Conservation (phyloP, 2,888 invertebrate genomes). For the Smittia aterrima region DNA sequence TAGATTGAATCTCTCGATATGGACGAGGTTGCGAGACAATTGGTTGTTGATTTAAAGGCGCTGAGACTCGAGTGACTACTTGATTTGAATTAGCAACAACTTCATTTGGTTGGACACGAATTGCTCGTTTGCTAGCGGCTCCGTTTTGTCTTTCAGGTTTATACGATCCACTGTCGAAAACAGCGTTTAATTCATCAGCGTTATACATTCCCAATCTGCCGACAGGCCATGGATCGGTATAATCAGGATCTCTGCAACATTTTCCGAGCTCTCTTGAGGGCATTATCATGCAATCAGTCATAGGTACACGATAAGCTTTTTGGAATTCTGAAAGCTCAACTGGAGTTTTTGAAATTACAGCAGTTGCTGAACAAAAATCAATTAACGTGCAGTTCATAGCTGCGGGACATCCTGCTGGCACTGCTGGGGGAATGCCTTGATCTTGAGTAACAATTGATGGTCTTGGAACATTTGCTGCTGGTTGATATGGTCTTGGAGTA, state of each 20-base stretch:
- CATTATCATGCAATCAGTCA: constrained; percentile 71
- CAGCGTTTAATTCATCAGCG: constrained; percentile 51
- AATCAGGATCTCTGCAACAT: constrained; percentile 82
- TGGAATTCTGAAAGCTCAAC: constrained; percentile 68
- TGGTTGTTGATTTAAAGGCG: neutral
- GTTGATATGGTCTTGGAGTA: constrained; percentile 21
- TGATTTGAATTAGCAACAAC: constrained; percentile 18
- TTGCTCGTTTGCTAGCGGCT: neutral
- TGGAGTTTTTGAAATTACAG: constrained; percentile 69
- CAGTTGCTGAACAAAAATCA: constrained; percentile 74
- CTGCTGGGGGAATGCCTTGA: constrained; percentile 43
- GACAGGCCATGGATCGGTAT: constrained; percentile 86
- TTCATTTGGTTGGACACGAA: neutral
- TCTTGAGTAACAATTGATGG: constrained; percentile 48
- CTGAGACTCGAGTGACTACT: neutral
- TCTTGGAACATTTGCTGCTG: constrained; percentile 42
- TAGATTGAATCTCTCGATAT: neutral
- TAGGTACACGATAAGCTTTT: constrained; percentile 65
- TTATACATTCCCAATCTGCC: constrained; percentile 67
- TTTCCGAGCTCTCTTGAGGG: constrained; percentile 71
- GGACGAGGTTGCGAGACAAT: neutral
- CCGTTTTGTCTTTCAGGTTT: constrained; percentile 49
- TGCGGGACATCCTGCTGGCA: constrained; percentile 73
- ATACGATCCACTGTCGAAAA: constrained; percentile 62
- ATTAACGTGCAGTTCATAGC: constrained; percentile 79